A percentile compares a stretch with the other conserved stretches of the same genome.
These are phyloP conservation scores for Erebia ligea DNA, from an alignment of 2,888 invertebrate genomes.

Conservation along the genomic window DNA sequence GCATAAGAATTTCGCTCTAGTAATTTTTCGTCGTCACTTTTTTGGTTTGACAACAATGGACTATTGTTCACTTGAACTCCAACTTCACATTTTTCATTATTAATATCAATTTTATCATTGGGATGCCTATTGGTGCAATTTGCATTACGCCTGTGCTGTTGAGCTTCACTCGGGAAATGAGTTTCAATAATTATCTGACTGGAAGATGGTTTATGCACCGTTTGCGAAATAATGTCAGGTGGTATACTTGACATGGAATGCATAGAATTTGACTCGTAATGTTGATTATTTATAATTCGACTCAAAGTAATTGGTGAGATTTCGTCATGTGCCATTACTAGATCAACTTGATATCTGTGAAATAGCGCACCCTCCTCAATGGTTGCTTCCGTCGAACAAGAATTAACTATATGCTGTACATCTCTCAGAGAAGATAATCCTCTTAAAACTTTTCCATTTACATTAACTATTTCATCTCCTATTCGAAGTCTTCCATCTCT, in stretches of 20 bases:
- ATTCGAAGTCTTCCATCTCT: conserved; percentile 92
- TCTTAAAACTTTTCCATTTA: conserved; percentile 91
- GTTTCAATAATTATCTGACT: conserved; percentile 77
- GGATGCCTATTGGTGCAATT: conserved; percentile 50
- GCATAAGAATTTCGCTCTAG: conserved; percentile 68
- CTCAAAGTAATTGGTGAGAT: conserved; percentile 80
- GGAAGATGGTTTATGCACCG: conserved; percentile 69
- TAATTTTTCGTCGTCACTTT: conserved; percentile 80
- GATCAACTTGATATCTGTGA: conserved; percentile 81
- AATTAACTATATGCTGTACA: conserved; percentile 83
- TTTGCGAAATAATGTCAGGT: conserved; percentile 78
- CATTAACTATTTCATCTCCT: conserved; percentile 95
- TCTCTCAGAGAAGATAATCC: conserved; percentile 88
- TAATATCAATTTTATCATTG: conserved; percentile 52
- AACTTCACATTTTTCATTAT: conserved; percentile 63
- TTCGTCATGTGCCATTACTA: conserved; percentile 86
- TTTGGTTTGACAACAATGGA: conserved; percentile 65
- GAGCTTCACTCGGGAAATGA: conserved; percentile 71
- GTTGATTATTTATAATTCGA: conserved; percentile 70
- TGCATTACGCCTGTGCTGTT: conserved; percentile 54
- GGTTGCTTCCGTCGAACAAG: conserved; percentile 76
- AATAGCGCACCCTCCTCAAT: conserved; percentile 66
- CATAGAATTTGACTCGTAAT: conserved; percentile 55
- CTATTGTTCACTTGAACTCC: conserved; percentile 65
- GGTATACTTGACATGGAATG: conserved; percentile 59